phyloP scores from a whole-genome alignment of 2,888 invertebrate species.

The Cheilosia urbana region DNA sequence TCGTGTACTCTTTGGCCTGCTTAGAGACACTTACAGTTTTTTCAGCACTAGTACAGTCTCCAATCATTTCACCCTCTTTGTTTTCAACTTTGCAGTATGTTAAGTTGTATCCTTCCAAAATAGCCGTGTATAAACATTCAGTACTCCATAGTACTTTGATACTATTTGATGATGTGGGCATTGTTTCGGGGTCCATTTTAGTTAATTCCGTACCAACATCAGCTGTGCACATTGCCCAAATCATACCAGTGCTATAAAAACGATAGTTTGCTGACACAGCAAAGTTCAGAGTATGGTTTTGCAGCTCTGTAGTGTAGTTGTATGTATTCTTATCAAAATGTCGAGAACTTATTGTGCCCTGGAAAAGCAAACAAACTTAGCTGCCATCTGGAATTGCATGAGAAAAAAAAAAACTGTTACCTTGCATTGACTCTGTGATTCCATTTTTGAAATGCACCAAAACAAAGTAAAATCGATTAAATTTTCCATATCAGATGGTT shows the following conservation, averaged over 20 bases:
- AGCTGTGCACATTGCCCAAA: conserved; percentile 90
- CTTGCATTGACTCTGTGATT: conserved; percentile 86
- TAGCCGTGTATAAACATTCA: conserved; percentile 90
- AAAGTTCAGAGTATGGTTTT: conserved; percentile 86
- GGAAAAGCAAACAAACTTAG: conserved; percentile 20
- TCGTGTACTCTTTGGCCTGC: conserved; percentile 83
- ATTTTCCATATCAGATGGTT: conserved; percentile 83
- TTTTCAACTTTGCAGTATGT: conserved; percentile 88
- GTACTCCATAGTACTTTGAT: conserved; percentile 91
- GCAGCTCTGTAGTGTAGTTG: conserved; percentile 83
- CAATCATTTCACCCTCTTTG: conserved; percentile 38
- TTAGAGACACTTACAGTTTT: conserved; percentile 77
- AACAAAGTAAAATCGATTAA: conserved; percentile 91
- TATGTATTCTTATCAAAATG: conserved; percentile 82
- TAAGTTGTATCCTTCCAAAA: conserved; percentile 90
- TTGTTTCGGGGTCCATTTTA: conserved; percentile 80
- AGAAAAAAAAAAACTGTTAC: conserved; percentile 78
- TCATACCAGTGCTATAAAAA: conserved; percentile 91
- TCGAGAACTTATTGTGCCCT: conserved; percentile 87
- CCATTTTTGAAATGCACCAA: conserved; percentile 88
- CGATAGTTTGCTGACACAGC: conserved; percentile 92
- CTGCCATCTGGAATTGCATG: neutral
- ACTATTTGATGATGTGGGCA: conserved; percentile 78
- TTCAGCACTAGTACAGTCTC: conserved; percentile 16
- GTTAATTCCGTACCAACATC: conserved; percentile 80